phyloP scores from a whole-genome alignment of 2,113 vertebrate species.

The Zingel zingel region DNA sequence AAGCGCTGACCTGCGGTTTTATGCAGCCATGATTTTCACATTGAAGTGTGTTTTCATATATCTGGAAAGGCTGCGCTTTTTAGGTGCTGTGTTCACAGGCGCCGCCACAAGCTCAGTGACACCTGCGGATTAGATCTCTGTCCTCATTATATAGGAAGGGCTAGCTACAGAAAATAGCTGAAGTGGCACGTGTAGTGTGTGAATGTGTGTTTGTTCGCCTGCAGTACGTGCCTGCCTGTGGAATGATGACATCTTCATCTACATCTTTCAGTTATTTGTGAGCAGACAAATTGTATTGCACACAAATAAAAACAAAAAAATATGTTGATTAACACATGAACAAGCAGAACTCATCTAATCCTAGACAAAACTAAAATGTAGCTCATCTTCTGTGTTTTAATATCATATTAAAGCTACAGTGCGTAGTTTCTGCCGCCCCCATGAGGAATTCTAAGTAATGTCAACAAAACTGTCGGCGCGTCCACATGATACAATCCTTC shows the following conservation, averaged over 20 bases:
- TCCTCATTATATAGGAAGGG: slow-evolving; percentile 53
- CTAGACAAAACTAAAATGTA: no score
- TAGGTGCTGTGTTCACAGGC: not conserved
- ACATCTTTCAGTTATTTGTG: not conserved
- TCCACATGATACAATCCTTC: no score
- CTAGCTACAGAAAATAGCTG: slow-evolving; percentile 9
- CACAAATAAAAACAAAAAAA: no score
- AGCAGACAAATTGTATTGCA: no score
- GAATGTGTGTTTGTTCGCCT: not conserved
- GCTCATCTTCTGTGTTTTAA: no score
- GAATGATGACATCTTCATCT: not conserved
- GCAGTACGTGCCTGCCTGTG: not conserved
- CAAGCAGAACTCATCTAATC: no score
- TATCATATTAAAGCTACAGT: no score
- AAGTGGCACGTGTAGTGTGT: slow-evolving; percentile 5
- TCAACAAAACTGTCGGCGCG: no score
- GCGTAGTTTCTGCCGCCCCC: no score
- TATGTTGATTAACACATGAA: no score
- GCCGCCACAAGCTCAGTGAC: slow-evolving; percentile 27
- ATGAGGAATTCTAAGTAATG: no score
- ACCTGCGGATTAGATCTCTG: slow-evolving; percentile 38
- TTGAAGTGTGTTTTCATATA: slow-evolving; percentile 19
- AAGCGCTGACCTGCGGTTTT: slow-evolving; percentile 56
- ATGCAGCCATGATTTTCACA: slow-evolving; percentile 1
- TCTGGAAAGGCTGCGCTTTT: not conserved